These are phyloP conservation scores for Turdus rufiventris DNA, from an alignment of 2,113 vertebrate species.

Conservation along the genomic window DNA sequence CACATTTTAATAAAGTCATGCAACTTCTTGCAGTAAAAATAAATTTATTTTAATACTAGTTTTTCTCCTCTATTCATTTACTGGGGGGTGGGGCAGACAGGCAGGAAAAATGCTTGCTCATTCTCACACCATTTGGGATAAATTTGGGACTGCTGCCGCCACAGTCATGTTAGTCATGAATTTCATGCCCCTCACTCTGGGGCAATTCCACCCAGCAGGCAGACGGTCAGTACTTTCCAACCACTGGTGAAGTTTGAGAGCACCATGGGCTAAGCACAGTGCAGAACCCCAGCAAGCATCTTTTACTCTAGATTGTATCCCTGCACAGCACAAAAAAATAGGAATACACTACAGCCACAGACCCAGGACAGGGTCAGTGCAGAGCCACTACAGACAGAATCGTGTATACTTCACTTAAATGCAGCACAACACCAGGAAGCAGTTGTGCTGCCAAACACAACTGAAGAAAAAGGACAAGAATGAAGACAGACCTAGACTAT, in stretches of 20 bases:
- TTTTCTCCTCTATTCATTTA: not conserved
- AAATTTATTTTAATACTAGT: not conserved
- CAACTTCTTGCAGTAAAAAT: not conserved
- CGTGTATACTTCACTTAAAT: accelerated
- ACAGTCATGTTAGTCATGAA: not conserved
- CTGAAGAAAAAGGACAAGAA: not conserved
- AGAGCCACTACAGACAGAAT: not conserved
- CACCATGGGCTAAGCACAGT: not conserved
- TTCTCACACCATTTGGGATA: not conserved
- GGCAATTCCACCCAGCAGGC: not conserved
- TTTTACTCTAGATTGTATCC: not conserved
- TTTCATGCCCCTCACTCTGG: not conserved
- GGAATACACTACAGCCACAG: not conserved
- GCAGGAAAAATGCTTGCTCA: not conserved
- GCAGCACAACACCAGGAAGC: not conserved
- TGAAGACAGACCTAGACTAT: not conserved
- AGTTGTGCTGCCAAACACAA: not conserved
- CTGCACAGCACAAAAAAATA: accelerated
- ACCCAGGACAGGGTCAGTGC: not conserved
- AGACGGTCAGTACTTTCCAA: not conserved
- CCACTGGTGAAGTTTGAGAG: accelerated
- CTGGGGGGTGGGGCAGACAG: accelerated
- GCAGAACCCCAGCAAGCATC: not conserved
- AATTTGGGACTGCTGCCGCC: not conserved
- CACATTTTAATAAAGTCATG: not conserved